These are phyloP conservation scores for Orycteropus afer DNA, from an alignment of 2,113 vertebrate genomes.

Conservation along the genomic window DNA sequence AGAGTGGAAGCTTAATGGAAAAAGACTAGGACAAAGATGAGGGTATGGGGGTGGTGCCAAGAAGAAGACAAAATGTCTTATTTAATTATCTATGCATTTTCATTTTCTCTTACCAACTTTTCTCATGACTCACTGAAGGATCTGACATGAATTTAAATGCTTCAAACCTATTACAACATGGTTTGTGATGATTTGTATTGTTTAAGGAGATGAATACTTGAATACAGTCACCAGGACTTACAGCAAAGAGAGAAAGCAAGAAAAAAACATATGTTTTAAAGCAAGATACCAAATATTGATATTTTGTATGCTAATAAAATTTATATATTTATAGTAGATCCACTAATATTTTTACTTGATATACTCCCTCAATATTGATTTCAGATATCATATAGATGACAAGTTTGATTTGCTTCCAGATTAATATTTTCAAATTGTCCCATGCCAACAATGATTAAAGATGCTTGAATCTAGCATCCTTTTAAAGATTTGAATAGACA, in stretches of 20 bases:
- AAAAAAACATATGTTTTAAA: not conserved
- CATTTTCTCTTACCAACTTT: conserved; percentile 12
- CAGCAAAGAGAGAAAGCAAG: not conserved
- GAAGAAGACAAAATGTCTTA: not conserved
- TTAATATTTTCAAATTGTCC: not conserved
- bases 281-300: not conserved
- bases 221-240: not conserved
- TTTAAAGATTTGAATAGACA: not conserved
- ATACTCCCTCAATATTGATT: not conserved
- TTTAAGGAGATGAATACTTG: conserved; percentile 17
- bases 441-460: not conserved
- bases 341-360: not conserved
- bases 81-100: conserved; percentile 18
- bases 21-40: not conserved
- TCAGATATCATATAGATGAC: conserved; percentile 24
- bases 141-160: conserved; percentile 29
- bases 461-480: not conserved
- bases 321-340: not conserved
- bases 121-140: not conserved
- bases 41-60: too few species aligned
- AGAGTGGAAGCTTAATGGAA: not conserved
- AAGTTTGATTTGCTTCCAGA: not conserved
- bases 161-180: not conserved
- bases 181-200: not conserved
- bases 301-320: not conserved